Evolutionary conservation across 2,888 invertebrate species (phyloP).

Genomic region (Volucella bombylans): DNA sequence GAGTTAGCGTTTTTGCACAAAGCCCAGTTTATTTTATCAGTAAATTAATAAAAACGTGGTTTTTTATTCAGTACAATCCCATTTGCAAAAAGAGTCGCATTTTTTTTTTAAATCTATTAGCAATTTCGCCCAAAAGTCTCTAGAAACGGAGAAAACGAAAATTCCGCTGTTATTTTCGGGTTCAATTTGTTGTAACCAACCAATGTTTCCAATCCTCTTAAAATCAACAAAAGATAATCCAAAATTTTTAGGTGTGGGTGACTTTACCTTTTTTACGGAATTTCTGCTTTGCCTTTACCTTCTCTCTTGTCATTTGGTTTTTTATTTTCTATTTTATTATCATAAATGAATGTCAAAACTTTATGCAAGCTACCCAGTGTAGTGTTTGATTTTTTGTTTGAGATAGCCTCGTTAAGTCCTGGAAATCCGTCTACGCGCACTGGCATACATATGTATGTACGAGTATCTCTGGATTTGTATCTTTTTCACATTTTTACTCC

Average conservation of each 20-base stretch:
- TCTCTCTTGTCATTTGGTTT: constrained; percentile 19
- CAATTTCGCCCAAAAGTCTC: too few species aligned
- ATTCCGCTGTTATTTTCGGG: too few species aligned
- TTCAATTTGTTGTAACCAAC: not conserved
- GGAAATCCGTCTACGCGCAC: constrained; percentile 11
- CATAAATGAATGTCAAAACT: constrained; percentile 8
- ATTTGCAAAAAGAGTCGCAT: too few species aligned
- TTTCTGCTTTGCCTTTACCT: constrained; percentile 13
- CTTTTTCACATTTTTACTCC: constrained; percentile 12
- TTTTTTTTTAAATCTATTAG: too few species aligned
- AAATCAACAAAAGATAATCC: constrained; percentile 23
- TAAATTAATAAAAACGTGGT: too few species aligned
- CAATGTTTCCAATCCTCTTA: constrained; percentile 60
- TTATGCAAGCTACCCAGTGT: constrained; percentile 46
- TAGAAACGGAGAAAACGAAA: too few species aligned
- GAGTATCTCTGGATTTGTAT: constrained; percentile 17
- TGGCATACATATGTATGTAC: too few species aligned
- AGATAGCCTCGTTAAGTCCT: constrained; percentile 36
- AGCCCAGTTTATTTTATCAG: too few species aligned
- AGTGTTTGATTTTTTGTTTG: constrained; percentile 49
- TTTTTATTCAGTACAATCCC: too few species aligned
- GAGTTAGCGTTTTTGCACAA: too few species aligned
- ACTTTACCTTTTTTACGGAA: constrained; percentile 57
- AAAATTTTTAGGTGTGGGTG: constrained; percentile 40
- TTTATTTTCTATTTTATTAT: constrained; percentile 1